Base-by-base conservation (phyloP, 2,888 invertebrate species). In the Strigamia transsilvanica region DNA sequence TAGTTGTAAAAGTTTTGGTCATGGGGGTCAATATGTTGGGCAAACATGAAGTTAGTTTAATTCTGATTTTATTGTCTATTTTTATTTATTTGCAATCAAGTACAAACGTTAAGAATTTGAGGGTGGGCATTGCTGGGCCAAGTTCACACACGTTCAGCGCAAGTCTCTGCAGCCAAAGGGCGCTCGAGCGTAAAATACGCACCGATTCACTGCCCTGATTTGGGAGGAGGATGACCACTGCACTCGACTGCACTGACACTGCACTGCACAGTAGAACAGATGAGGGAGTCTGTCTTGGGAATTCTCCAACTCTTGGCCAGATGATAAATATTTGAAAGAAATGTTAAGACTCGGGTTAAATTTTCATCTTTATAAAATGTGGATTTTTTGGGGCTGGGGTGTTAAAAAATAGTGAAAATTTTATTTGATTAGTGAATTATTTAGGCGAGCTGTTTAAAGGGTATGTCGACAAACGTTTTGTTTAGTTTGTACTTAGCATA, bases 131-230 rank as follows among this genome's bases (percentile, higher is more conserved):
- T 27, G 27, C 27, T 3, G 27, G 27, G 27, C 27, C 27, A 27
- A 27, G 27, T 27, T 27, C 27, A 27, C 27, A 27, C 27, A 27
- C 27, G 27, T 27, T 73, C 73, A 73, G 73, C 73, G 27, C 73
- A 27, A 13, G 73, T 73, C 73, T 73, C 27, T 73, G 73, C 73
- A 73, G 73, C 73, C 73, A 73, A 27, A 73, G 73, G 73, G 73
- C 73, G 73, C 73, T 73, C 73, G 73, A 73, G 73, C 73, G 73
- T 73, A 73, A 73, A n/a, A 73, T 73, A 73, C 73, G 73, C 32
- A 73, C 73, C 73, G 73, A 73, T 73, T 73, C 73, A 73, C 73
- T 73, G 73, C 73, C 73, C 73, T 73, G 73, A 73, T 73, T 73
- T 73, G 73, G 73, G 73, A 73, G 73, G 73, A 73, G 73, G 73